Conservation (phyloP, 2,113 vertebrate species). For the Centropristis striata region DNA sequence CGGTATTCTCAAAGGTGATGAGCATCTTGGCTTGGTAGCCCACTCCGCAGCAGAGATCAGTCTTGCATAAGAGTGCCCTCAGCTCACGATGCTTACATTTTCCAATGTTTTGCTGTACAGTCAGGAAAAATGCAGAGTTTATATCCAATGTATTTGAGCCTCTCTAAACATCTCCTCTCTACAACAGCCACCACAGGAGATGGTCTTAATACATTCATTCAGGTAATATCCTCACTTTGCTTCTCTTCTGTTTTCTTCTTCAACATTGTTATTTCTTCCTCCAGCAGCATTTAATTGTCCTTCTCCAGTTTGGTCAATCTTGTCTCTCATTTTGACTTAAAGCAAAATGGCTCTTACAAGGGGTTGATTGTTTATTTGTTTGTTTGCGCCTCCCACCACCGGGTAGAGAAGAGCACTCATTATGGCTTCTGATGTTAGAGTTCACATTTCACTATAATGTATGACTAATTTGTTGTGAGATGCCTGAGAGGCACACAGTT, state of each 20-base stretch:
- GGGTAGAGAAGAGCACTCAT: too few species aligned
- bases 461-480: too few species aligned
- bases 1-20: too few species aligned
- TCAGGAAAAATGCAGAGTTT: neutral
- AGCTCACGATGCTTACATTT: neutral
- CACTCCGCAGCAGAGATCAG: too few species aligned
- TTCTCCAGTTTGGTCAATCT: neutral
- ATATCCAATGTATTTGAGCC: neutral
- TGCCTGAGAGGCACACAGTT: too few species aligned
- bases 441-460: too few species aligned
- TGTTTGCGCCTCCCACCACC: too few species aligned
- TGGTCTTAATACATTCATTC: neutral
- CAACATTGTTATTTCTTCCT: neutral
- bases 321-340: neutral
- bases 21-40: too few species aligned
- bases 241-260: neutral
- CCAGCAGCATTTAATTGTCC: neutral
- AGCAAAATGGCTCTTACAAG: too few species aligned
- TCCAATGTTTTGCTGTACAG: neutral
- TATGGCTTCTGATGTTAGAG: too few species aligned
- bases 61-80: neutral
- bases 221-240: neutral
- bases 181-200: neutral
- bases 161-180: neutral
- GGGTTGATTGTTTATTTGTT: too few species aligned